Conservation (phyloP, 1,140 invertebrate species). For the Battus philenor region DNA sequence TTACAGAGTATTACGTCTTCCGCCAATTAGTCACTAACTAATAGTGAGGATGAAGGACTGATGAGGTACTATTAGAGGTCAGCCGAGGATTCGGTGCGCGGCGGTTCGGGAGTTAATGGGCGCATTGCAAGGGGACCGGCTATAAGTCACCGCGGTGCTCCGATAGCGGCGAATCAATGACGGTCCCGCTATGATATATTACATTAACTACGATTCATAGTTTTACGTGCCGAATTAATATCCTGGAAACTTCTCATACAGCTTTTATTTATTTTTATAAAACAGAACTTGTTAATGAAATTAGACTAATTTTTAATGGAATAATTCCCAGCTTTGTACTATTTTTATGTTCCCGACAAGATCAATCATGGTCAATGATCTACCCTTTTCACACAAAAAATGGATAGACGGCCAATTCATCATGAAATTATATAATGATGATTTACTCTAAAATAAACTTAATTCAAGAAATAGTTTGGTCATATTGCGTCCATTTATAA, state of each 20-base stretch:
- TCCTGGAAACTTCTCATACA: slow-evolving; percentile 57
- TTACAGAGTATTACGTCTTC: no score
- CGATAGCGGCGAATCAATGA: slow-evolving; percentile 70
- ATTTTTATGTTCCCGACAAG: no score
- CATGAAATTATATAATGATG: no score
- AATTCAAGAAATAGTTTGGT: no score
- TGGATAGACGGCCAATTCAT: no score
- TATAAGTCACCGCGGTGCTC: slow-evolving; percentile 62
- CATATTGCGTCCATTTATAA: no score
- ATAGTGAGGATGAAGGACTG: slow-evolving; percentile 42
- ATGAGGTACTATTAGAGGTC: slow-evolving; percentile 57
- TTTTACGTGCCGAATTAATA: slow-evolving; percentile 70
- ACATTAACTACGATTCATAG: slow-evolving; percentile 63
- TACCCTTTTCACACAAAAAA: no score
- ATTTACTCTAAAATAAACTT: no score
- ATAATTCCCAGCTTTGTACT: no score
- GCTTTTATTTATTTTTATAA: slow-evolving; percentile 30
- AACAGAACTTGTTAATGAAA: no score
- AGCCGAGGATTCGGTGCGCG: slow-evolving; percentile 22
- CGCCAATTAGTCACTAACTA: slow-evolving; percentile 62
- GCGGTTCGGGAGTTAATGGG: slow-evolving; percentile 48
- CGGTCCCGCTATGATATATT: slow-evolving; percentile 68
- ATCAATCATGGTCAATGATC: no score
- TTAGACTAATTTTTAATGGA: no score
- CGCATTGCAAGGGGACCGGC: slow-evolving; percentile 50